Conservation (phyloP, 1,140 invertebrate species). For the Pseudomyrmex dendroicus region DNA sequence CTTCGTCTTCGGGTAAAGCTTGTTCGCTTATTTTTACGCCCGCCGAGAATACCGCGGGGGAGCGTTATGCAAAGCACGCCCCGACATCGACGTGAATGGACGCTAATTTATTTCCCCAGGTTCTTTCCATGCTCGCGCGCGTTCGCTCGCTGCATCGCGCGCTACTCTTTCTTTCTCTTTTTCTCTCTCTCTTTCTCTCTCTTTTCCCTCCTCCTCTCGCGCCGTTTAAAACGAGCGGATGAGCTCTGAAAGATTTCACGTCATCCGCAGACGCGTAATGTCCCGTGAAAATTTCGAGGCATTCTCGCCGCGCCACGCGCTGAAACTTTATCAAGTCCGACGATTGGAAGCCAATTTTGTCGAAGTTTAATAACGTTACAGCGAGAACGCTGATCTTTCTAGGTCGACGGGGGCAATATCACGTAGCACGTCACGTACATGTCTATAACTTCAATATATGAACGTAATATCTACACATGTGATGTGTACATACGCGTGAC, state of each 20-base stretch:
- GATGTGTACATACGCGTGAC: constrained; percentile 3
- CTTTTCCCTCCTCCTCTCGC: not conserved
- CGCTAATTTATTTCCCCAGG: constrained; percentile 66
- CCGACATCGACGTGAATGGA: constrained; percentile 61
- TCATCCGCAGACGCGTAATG: constrained; percentile 29
- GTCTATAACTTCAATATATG: constrained; percentile 41
- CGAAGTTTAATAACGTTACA: constrained; percentile 46
- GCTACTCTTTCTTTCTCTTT: no score
- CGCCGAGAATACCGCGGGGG: constrained; percentile 49
- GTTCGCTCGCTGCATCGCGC: no score
- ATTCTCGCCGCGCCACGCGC: not conserved
- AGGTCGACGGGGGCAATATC: constrained; percentile 40
- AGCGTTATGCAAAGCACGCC: constrained; percentile 69
- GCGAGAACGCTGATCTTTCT: constrained; percentile 39
- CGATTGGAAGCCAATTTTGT: constrained; percentile 41
- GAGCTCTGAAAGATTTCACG: constrained; percentile 54
- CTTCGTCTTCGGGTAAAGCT: constrained; percentile 70
- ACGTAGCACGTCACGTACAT: constrained; percentile 19
- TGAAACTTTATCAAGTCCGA: constrained; percentile 45
- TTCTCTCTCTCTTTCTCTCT: no score
- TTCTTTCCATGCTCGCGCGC: constrained; percentile 23
- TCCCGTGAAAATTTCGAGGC: constrained; percentile 49
- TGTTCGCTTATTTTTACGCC: constrained; percentile 70
- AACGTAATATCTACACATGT: constrained; percentile 27
- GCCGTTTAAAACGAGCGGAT: constrained; percentile 61